A percentile compares a stretch with the other conserved stretches of the same genome.
Evolutionary conservation across 2,797 vertebrate genomes (phyloP).

Genomic region (Philypnodon macrostomus): DNA sequence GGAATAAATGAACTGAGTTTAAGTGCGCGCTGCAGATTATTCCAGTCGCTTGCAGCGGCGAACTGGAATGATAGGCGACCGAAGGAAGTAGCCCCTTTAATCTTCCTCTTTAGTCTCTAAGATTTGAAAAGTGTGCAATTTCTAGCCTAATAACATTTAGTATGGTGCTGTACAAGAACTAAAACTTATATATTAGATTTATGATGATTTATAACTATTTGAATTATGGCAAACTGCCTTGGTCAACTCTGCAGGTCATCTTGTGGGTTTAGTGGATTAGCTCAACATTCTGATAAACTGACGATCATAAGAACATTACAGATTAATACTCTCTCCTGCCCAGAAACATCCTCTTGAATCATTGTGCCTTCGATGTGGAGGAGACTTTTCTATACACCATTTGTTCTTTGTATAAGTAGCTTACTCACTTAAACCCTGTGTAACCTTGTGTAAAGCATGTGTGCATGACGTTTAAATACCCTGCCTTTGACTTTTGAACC

Average conservation of each 20-base stretch:
- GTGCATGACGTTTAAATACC: slow-evolving; percentile 7
- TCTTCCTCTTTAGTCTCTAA: slow-evolving; percentile 10
- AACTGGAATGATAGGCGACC: too few species aligned
- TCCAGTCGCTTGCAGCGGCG: too few species aligned
- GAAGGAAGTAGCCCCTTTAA: slow-evolving; percentile 16
- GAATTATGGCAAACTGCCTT: neutral
- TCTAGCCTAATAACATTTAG: too few species aligned
- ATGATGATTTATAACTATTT: too few species aligned
- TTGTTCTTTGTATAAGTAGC: neutral
- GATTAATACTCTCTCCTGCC: slow-evolving; percentile 15
- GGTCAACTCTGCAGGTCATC: slow-evolving; percentile 6
- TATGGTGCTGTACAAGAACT: too few species aligned
- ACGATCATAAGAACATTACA: slow-evolving; percentile 6
- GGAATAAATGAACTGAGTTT: too few species aligned
- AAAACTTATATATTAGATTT: too few species aligned
- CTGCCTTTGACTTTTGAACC: slow-evolving; percentile 3
- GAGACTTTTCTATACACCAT: neutral
- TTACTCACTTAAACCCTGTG: slow-evolving; percentile 5
- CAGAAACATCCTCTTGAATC: slow-evolving; percentile 9
- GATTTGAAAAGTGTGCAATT: neutral
- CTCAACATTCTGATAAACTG: slow-evolving; percentile 16
- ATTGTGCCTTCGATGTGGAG: neutral
- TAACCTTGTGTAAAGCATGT: slow-evolving; percentile 34
- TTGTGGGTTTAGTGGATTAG: slow-evolving; percentile 39
- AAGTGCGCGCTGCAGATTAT: too few species aligned